Base-by-base conservation (phyloP, 2,888 invertebrate species). In the Meliscaeva auricollis region DNA sequence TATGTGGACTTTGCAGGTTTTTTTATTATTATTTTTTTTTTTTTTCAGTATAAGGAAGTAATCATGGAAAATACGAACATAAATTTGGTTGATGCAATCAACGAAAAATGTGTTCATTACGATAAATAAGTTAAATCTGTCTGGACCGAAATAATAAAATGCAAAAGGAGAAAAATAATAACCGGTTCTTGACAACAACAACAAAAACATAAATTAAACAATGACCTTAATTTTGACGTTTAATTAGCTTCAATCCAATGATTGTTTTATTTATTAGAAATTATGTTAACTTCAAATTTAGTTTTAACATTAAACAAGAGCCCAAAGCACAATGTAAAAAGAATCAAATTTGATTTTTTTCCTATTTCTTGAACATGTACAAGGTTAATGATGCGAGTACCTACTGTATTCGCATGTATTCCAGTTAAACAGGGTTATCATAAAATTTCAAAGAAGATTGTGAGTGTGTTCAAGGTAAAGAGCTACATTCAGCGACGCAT, bases 71-170 rank as follows among this genome's bases (percentile, higher is more conserved):
- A 66, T 44, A 8, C 5, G 6, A 17, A 20, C 26, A 62, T 32
- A 30, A 54, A 9, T 7, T 64, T 46, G 48, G 32, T 20, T 66
- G 17, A n/a, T 46, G 48, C 64, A 66, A 66, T 50, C 46, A 15
- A 38, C 38, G 9, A 58, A 62, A 46, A 64, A 64, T 44, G 41
- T 30, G 44, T 44, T 62, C 4, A 44, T 44, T 62, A 13, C 0
- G 44, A 62, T 62, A 44, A 62, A 62, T 22, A 44, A 30, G 1
- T 8, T 3, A 26, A 41, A 22, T 44, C 6, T 15, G 7, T 38
- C 13, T 35, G 44, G 3, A 20, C 1, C 13, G 7, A 60, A 7
- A 41, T 9, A 26, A n/a, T 3, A 11, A 46, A 46, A 6, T 9
- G n/a, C 9, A 38, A 3, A 9, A 38, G 9, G 13, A 38, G 9